Evolutionary conservation across 2,888 invertebrate genomes (phyloP), one percentile per base, ranked within the genome.

Genomic region (Ptychoptera contaminata): DNA sequence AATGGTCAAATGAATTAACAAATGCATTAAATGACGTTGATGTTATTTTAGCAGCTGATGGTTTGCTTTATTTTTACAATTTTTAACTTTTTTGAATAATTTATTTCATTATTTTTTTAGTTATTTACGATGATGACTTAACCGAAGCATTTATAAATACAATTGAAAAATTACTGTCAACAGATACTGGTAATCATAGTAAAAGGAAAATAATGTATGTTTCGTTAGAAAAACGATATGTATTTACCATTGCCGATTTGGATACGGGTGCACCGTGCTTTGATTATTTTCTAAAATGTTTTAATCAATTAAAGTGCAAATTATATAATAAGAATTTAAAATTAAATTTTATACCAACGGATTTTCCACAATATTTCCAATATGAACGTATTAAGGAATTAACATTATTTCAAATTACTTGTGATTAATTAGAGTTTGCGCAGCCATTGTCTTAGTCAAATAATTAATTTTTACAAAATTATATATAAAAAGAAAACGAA

Each of bases 181-280:
- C 34, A 11, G 49, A 53, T 2, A 48, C 53, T 8, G 53, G 54
- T 6, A 42, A 43, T 1, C 16, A 31, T 15, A 44, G 45, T 0
- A 50, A 52, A 6, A 65, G 67, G n/a, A 80, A 79, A 59, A 71
- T 67, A 1, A 63, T 83, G 16, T 85, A 79, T 55, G 68, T 90
- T 30, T 84, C 86, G 2, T 57, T 90, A 50, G 90, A 91, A 59
- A 88, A 88, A 59, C 78, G 90, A 43, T 90, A 77, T 60, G 88
- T 90, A 8, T 91, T 90, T 57, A 87, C 87, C 0, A 61, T 84
- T 50, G 73, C 76, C 11, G 84, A 88, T 55, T 71, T 83, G 60
- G 85, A 87, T 49, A 74, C 80, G 0, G 78, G 79, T n/a, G 87
- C 90, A 1, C 88, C 88, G 0, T 87, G 87, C 67, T 90, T 83